Evolutionary conservation across 2,888 invertebrate species (phyloP), one percentile per base, ranked within the genome.

Genomic region (Zele albiditarsus): DNA sequence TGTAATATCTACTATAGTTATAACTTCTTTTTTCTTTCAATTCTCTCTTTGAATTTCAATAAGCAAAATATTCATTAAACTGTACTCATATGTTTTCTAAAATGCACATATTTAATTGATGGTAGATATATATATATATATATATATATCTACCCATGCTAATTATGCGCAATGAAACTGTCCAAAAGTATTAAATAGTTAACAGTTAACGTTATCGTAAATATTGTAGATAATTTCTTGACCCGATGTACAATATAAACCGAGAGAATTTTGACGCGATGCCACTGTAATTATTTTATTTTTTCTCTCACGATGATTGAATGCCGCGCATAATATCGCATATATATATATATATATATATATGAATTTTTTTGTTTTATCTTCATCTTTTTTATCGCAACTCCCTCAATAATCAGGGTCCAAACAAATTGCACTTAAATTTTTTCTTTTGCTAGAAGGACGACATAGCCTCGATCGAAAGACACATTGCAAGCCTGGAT

Each of bases 121-220:
- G 38, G 42, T 42, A 46, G 42, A 73, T 71, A 69, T 38, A 65
- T 60, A 23, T 62, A 65, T 60, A 53, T 78, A 57, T 76, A 42
- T 71, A 53, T 8, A 53, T 20, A 70, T 70, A 60, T 38, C 27
- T 70, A 38, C 23, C n/a, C 25, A 28, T 14, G n/a, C 27, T 46
- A 67, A 73, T 58, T 62, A 60, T 53, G 65, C 75, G 69, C 74
- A 62, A 75, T 76, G 65, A 71, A 78, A 74, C 72, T 77, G 76
- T 79, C 65, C 68, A 77, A 79, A 79, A 79, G 78, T 80, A 77
- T 80, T 77, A 80, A 80, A 79, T 82, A 81, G 80, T 80, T 81
- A 83, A 82, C 82, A 80, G 80, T 79, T 49, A 77, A 78, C 75
- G 75, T 76, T 75, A 77, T 77, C 58, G 68, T 70, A 75, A 79